Percentiles rank a stretch among this genome's conserved stretches.
Conservation (phyloP, 2,888 invertebrate species). For the Dynastes tityus region DNA sequence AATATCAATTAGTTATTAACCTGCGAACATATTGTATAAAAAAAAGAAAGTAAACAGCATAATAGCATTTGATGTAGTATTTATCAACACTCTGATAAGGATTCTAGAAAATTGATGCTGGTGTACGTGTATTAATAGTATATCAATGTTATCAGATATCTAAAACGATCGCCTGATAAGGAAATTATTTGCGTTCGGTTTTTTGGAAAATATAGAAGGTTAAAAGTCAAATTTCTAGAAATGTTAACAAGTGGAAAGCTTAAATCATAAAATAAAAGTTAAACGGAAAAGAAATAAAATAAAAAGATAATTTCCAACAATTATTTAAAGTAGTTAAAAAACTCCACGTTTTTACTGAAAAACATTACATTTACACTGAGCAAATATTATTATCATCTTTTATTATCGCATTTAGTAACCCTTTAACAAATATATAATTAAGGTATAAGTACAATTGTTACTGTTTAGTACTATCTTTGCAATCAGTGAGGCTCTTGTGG, state of each 20-base stretch:
- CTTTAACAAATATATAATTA: background rate
- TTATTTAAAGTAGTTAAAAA: too few relatives aligned
- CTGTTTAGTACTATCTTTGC: slow-evolving; percentile 16
- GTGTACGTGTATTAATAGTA: background rate
- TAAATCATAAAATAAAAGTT: background rate
- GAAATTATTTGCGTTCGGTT: too few relatives aligned
- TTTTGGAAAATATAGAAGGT: too few relatives aligned
- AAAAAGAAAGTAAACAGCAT: too few relatives aligned
- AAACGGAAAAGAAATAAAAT: too few relatives aligned
- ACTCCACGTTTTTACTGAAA: too few relatives aligned
- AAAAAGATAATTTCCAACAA: background rate
- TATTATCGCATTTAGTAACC: background rate
- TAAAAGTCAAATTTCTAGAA: too few relatives aligned
- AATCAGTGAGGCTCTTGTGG: slow-evolving; percentile 45
- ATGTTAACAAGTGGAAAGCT: too few relatives aligned
- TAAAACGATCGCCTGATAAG: background rate
- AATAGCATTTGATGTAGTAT: background rate
- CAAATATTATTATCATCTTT: slow-evolving; percentile 2
- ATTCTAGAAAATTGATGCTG: slow-evolving; percentile 18
- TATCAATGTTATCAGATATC: slow-evolving; percentile 4
- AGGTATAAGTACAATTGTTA: background rate
- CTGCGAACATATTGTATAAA: too few relatives aligned
- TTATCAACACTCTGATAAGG: slow-evolving; percentile 20
- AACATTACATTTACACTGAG: background rate
- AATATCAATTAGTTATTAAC: too few relatives aligned